These are phyloP conservation scores for Tragopan temminckii DNA, from an alignment of 2,797 vertebrate species.

Conservation along the genomic window DNA sequence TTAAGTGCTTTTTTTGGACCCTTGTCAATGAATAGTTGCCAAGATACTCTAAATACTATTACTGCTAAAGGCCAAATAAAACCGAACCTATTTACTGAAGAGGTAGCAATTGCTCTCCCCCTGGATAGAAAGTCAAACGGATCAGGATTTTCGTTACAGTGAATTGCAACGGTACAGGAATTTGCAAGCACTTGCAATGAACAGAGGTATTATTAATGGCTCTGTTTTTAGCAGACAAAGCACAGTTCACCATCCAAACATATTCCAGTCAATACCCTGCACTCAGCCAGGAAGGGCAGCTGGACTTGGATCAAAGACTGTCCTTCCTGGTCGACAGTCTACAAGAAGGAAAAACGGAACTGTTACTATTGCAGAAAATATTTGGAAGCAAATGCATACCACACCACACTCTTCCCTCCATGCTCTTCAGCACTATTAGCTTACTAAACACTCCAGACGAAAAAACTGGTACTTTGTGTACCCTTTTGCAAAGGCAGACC, in stretches of 20 bases:
- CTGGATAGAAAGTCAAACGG: background rate
- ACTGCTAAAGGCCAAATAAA: constrained; percentile 27
- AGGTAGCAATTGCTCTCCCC: constrained; percentile 7
- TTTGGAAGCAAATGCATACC: background rate
- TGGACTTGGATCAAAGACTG: background rate
- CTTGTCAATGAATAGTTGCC: background rate
- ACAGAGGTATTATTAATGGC: background rate
- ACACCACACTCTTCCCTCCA: background rate
- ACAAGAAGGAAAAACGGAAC: background rate
- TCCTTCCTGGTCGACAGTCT: background rate
- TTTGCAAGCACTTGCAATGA: background rate
- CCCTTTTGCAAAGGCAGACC: background rate
- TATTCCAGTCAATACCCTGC: background rate
- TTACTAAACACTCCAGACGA: background rate
- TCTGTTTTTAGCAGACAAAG: background rate
- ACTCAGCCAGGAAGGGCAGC: background rate
- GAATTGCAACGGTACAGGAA: background rate
- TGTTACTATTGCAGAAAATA: background rate
- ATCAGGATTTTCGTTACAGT: background rate
- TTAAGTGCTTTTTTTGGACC: constrained; percentile 46
- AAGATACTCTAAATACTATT: constrained; percentile 7
- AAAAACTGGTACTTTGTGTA: background rate
- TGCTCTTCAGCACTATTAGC: background rate
- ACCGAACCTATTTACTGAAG: background rate
- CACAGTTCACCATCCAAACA: background rate